Base-by-base conservation (phyloP, 2,113 vertebrate genomes). In the Gadus macrocephalus region DNA sequence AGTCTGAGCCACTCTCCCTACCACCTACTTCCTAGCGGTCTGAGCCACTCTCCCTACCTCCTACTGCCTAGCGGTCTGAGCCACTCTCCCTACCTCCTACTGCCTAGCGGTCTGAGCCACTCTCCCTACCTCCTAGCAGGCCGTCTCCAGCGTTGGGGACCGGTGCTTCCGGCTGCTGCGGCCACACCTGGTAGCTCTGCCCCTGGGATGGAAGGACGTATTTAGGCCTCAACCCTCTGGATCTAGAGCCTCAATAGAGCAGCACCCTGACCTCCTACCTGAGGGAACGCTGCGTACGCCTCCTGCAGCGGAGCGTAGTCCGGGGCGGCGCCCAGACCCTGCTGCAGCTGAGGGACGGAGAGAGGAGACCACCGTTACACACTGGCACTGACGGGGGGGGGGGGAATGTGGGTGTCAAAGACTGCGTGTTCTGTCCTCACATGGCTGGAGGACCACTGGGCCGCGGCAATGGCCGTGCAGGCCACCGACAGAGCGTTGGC, bases 371-470 rank as follows among this genome's bases (percentile, higher is more conserved):
- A 66, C 9, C 19, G 5, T 3, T 1, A 64, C 5, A 65, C 31
- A 42, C 17, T 22, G 19, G 4, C 22, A 7, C 19, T 27, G 22
- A 11, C 59, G 16, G 20, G 20, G 20, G 20, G 20, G n/a, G 22
- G 3, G 22, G 20, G 63, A 9, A 68, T 2, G n/a, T 14, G 17
- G 15, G 3, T 58, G 2, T 17, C 15, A 5, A 56, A 35, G 17
- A 68, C 7, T 5, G 16, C 2, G 25, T 35, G 38, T 1, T 7
- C 11, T 2, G 88, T 19, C 6, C 20, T 14, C 76, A 98, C 96
- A 95, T 98, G 96, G 70, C 93, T 96, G 42, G 96, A 96, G 0
- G 96, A 98, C 96, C 96, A 98, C 91, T 98, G 96, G 79, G 96
- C 96, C 19, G 96, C 96, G 79, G 96, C 96, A 58, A 98, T 98